These are phyloP conservation scores for Zygothrica quintamaculata DNA, from an alignment of 2,888 invertebrate genomes.

Conservation along the genomic window DNA sequence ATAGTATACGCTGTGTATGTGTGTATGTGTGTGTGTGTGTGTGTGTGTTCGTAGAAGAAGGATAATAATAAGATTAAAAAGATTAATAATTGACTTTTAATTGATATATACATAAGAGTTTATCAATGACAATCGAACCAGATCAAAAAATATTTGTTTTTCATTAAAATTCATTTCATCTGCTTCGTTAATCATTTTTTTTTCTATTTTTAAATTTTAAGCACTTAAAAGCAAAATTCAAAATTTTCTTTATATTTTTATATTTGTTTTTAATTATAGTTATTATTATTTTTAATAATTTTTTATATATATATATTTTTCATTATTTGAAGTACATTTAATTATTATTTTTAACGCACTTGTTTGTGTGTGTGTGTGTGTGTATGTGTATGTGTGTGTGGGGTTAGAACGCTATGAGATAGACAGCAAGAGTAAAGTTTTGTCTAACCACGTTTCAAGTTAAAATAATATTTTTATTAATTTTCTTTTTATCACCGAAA, in stretches of 20 bases:
- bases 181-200: slow-evolving; percentile 24
- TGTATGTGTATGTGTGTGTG: slow-evolving; percentile 14
- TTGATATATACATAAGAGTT: neutral
- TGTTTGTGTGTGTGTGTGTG: slow-evolving; percentile 53
- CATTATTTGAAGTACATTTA: slow-evolving; percentile 1
- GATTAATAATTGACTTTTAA: slow-evolving; percentile 51
- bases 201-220: too few relatives aligned
- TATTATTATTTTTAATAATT: slow-evolving; percentile 18
- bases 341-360: slow-evolving; percentile 70
- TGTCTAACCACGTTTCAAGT: slow-evolving; percentile 13
- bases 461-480: slow-evolving; percentile 17
- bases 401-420: slow-evolving; percentile 43
- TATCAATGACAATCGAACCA: slow-evolving; percentile 30
- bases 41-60: slow-evolving; percentile 36
- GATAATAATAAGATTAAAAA: slow-evolving; percentile 29
- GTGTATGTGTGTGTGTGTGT: slow-evolving; percentile 83
- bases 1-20: slow-evolving; percentile 92
- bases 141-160: neutral
- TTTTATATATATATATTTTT: slow-evolving; percentile 23
- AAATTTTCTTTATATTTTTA: slow-evolving; percentile 54
- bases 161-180: neutral
- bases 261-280: slow-evolving; percentile 35
- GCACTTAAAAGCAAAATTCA: slow-evolving; percentile 84
- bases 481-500: slow-evolving; percentile 34
- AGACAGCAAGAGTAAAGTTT: slow-evolving; percentile 48